Conservation (phyloP, 2,888 invertebrate species). For the Mactromeris polynyma region DNA sequence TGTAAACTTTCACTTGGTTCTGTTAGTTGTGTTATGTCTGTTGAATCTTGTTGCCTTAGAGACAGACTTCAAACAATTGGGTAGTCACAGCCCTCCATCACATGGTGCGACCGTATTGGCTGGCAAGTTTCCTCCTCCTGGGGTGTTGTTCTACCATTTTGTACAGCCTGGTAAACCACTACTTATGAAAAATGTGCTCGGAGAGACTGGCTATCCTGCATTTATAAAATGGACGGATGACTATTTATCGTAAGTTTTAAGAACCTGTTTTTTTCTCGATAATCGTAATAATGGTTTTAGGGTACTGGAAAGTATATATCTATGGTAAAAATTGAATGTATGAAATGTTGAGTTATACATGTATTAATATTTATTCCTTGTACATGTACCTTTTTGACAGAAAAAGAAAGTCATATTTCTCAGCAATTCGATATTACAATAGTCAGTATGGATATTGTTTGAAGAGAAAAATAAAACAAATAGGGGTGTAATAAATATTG, state of each 20-base stretch:
- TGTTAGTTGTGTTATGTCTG: neutral
- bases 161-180: conserved; percentile 78
- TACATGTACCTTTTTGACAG: too few relatives aligned
- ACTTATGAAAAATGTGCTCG: conserved; percentile 79
- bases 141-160: conserved; percentile 80
- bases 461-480: too few relatives aligned
- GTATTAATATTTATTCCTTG: too few relatives aligned
- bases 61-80: conserved; percentile 69
- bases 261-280: too few relatives aligned
- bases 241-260: conserved; percentile 75
- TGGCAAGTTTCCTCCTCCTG: conserved; percentile 80
- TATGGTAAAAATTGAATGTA: too few relatives aligned
- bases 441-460: too few relatives aligned
- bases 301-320: too few relatives aligned
- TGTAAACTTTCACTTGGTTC: neutral
- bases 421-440: too few relatives aligned
- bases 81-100: conserved; percentile 75
- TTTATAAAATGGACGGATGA: conserved; percentile 82
- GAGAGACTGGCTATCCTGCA: conserved; percentile 76
- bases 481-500: too few relatives aligned
- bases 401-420: too few relatives aligned
- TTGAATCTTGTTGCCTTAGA: neutral
- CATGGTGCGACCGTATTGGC: conserved; percentile 71
- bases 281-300: too few relatives aligned
- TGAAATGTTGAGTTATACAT: too few relatives aligned